Evolutionary conservation across 2,113 vertebrate genomes (phyloP).

Genomic region (Phylloscopus whistleri): DNA sequence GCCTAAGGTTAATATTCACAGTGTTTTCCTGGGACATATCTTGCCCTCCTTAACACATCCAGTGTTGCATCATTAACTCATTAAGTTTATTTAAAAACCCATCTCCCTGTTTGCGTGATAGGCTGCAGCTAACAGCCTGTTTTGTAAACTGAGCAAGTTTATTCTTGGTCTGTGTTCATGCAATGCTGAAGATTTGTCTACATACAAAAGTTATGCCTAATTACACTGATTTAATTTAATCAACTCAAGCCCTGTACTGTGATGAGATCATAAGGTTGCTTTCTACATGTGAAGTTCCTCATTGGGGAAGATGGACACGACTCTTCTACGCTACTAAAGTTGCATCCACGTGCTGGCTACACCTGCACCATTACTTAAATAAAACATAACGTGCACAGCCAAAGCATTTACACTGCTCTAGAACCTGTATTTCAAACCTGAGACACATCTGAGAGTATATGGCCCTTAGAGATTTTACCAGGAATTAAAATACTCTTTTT

Average conservation of each 20-base stretch:
- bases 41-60: neutral
- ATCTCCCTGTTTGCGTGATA: neutral
- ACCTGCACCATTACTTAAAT: neutral
- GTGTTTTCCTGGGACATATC: neutral
- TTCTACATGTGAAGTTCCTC: neutral
- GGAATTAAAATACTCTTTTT: neutral
- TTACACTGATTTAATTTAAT: constrained; percentile 28
- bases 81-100: constrained; percentile 32
- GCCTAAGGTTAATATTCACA: neutral
- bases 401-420: neutral
- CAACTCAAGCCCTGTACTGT: neutral
- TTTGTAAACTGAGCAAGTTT: constrained; percentile 44
- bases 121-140: constrained; percentile 1
- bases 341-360: neutral
- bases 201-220: constrained; percentile 35
- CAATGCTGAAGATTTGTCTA: constrained; percentile 4
- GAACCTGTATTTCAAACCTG: neutral
- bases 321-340: neutral
- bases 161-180: constrained; percentile 19
- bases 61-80: constrained; percentile 22
- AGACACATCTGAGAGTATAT: neutral
- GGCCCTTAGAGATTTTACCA: neutral
- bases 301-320: neutral
- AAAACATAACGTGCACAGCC: neutral
- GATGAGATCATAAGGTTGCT: neutral